phyloP scores from a whole-genome alignment of 2,113 vertebrate genomes.

The Alectura lathami region DNA sequence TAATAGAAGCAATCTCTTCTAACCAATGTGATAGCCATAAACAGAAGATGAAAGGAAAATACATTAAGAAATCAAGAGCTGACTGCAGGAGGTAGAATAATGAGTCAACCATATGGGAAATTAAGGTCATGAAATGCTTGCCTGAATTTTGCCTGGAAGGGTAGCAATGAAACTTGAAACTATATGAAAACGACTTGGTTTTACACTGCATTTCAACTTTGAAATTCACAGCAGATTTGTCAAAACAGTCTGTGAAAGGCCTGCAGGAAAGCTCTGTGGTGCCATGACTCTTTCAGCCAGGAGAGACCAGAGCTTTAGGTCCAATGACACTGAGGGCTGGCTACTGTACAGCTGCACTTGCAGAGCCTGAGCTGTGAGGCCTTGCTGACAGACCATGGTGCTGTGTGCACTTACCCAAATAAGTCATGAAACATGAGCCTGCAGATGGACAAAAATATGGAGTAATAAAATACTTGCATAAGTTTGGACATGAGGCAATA shows the following conservation, averaged over 20 bases:
- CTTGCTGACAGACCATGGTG: neutral
- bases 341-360: neutral
- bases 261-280: neutral
- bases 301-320: neutral
- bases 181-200: neutral
- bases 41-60: conserved; percentile 23
- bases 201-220: neutral
- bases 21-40: neutral
- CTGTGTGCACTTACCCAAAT: neutral
- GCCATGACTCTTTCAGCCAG: neutral
- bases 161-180: conserved; percentile 33
- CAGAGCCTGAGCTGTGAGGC: neutral
- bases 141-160: neutral
- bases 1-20: neutral
- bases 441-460: neutral
- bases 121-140: neutral
- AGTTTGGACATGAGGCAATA: neutral
- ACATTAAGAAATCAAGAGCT: conserved; percentile 23
- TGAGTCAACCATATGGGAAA: conserved; percentile 28
- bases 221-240: conserved; percentile 27
- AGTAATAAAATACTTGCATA: neutral
- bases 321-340: neutral
- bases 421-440: neutral
- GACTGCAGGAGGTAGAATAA: conserved; percentile 21
- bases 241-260: neutral